Evolutionary conservation across 1,140 invertebrate genomes (phyloP), one percentile per base, ranked within the genome.

Genomic region (Megathymus violae): DNA sequence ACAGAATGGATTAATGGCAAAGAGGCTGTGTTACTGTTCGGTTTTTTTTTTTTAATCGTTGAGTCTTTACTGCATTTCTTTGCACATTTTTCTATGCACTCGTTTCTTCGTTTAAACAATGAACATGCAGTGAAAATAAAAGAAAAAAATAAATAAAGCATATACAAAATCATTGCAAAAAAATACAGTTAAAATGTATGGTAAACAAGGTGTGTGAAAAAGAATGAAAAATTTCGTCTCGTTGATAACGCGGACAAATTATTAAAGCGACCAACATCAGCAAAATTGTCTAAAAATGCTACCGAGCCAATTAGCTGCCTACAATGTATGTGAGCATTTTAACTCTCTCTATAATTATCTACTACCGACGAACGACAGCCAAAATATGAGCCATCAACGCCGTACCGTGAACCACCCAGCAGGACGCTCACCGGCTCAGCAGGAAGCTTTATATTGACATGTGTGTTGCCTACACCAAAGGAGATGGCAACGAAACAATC

Each of bases 41-140:
- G 22, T 51, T 43, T n/a, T n/a, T n/a, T n/a, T n/a, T n/a, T n/a
- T n/a, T n/a, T n/a, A n/a, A n/a, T n/a, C n/a, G n/a, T n/a, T 62
- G 54, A 34, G 34, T 50, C 54, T 64, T 58, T 62, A 82, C 84
- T 87, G 84, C 81, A 89, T 89, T 89, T 87, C 86, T 89, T 87
- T 89, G 82, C 84, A 78, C 78, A 80, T 81, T 69, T 78, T 88
- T 88, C 87, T 88, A 87, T 89, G 87, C 87, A 89, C 69, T 88
- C 83, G 46, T 82, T 89, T 88, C 84, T 61, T 27, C 10, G 44
- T 65, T 62, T 16, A 62, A 67, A 40, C 59, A 54, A 52, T 44
- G 47, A 47, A 68, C 76, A 84, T 82, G 78, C 80, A 76, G 15
- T 63, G n/a, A 62, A 56, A 62, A 59, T 36, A 56, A 52, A 19